phyloP scores from a whole-genome alignment of 2,797 vertebrate genomes.

The Cygnus olor region DNA sequence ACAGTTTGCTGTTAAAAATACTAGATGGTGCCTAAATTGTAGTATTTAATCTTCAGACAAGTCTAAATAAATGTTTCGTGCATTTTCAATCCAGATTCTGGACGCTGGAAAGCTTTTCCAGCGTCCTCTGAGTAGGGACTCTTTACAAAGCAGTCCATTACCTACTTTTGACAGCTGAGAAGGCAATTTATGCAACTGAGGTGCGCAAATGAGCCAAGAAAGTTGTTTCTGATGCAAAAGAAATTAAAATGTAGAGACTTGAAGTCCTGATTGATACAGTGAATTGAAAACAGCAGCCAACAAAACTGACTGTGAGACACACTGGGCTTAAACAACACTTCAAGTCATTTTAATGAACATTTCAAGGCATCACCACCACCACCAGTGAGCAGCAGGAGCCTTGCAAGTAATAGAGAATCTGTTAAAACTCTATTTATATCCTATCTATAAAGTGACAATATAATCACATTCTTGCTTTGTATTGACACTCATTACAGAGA shows the following conservation, averaged over 20 bases:
- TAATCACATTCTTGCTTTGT: constrained; percentile 30
- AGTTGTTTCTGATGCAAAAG: constrained; percentile 28
- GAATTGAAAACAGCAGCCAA: constrained; percentile 38
- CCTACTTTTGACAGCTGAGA: constrained; percentile 29
- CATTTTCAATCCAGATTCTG: neutral
- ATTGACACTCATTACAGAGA: constrained; percentile 1
- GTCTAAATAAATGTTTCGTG: neutral
- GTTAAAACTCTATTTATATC: constrained; percentile 59
- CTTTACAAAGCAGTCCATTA: neutral
- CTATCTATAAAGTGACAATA: constrained; percentile 25
- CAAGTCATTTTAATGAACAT: constrained; percentile 52
- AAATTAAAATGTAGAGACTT: constrained; percentile 59
- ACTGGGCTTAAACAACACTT: constrained; percentile 52
- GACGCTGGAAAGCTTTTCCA: neutral
- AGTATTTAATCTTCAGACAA: neutral
- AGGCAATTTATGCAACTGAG: constrained; percentile 42
- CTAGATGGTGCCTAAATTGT: neutral
- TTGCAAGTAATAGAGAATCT: neutral
- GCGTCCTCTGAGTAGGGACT: neutral
- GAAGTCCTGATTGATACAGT: constrained; percentile 48
- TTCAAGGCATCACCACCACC: constrained; percentile 32
- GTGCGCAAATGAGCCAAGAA: neutral
- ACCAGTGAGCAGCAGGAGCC: constrained; percentile 45
- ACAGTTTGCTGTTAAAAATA: neutral
- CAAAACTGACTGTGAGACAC: constrained; percentile 32